Evolutionary conservation across 1,140 invertebrate species (phyloP).

Genomic region (Eumeta japonica): DNA sequence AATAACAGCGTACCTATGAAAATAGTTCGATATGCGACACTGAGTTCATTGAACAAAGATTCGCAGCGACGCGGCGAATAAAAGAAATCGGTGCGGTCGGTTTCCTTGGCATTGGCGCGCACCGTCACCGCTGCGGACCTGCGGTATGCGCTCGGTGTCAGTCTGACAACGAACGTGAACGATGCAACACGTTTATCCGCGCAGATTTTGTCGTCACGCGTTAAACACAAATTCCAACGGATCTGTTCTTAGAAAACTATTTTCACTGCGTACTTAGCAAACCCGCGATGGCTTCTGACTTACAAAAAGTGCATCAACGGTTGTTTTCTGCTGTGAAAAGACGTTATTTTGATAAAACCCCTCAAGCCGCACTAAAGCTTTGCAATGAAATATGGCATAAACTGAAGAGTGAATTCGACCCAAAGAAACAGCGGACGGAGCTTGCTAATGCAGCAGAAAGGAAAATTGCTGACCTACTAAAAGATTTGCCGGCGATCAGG

Average conservation of each 20-base stretch:
- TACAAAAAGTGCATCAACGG: not conserved
- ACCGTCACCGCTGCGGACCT: too few relatives aligned
- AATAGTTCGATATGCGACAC: too few relatives aligned
- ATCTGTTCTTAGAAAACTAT: not conserved
- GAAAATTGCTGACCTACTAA: not conserved
- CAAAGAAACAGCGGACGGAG: not conserved
- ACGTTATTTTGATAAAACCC: slow-evolving; percentile 1
- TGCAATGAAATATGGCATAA: slow-evolving; percentile 1
- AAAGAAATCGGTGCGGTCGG: too few relatives aligned
- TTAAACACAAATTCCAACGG: too few relatives aligned
- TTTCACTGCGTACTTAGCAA: not conserved
- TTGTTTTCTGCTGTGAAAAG: not conserved
- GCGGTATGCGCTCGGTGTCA: too few relatives aligned
- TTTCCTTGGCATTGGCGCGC: too few relatives aligned
- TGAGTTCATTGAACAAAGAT: too few relatives aligned
- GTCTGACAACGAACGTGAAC: too few relatives aligned
- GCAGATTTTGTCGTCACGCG: too few relatives aligned
- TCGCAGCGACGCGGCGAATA: too few relatives aligned
- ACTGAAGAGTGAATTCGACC: not conserved
- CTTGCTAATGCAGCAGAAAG: not conserved
- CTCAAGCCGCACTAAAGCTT: not conserved
- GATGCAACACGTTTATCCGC: too few relatives aligned
- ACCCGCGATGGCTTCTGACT: not conserved
- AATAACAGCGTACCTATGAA: too few relatives aligned
- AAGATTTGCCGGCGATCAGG: not conserved